A percentile compares a stretch with the other conserved stretches of the same genome.
Conservation (phyloP, 1,140 invertebrate genomes). For the Acromyrmex echinatior region DNA sequence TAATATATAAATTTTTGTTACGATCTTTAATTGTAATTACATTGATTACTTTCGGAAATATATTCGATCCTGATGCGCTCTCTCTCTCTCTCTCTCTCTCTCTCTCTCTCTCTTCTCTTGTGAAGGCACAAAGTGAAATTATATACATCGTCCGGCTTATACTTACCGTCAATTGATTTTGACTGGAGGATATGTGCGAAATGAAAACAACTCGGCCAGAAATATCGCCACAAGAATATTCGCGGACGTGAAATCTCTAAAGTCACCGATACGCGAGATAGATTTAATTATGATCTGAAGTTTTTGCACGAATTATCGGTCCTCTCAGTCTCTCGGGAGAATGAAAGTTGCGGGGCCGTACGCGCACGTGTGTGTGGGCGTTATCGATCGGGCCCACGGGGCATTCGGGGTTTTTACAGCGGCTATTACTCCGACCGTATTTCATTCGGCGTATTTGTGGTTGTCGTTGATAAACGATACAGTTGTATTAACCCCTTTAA, state of each 20-base stretch:
- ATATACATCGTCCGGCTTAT: neutral
- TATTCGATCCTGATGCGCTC: neutral
- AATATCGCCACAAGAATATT: neutral
- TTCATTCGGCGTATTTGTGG: constrained; percentile 77
- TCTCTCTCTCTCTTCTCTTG: too few species aligned
- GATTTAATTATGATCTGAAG: constrained; percentile 36
- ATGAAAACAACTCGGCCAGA: neutral
- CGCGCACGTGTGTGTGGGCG: constrained; percentile 69
- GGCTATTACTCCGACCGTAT: constrained; percentile 76
- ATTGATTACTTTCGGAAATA: neutral
- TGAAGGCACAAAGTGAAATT: neutral
- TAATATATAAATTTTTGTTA: neutral
- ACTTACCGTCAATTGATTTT: neutral
- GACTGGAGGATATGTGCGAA: neutral
- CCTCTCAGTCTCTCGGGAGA: constrained; percentile 17
- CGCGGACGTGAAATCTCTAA: neutral
- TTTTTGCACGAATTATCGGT: constrained; percentile 64
- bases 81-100: too few species aligned
- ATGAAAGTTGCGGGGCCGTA: constrained; percentile 36
- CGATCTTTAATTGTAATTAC: neutral
- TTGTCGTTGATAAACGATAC: constrained; percentile 80
- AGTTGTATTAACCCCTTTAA: constrained; percentile 75
- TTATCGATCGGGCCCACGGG: constrained; percentile 77
- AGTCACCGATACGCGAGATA: constrained; percentile 28
- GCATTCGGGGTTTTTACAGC: constrained; percentile 71